Conservation (phyloP, 1,140 invertebrate genomes). For the Pogonognathellus flavescens region DNA sequence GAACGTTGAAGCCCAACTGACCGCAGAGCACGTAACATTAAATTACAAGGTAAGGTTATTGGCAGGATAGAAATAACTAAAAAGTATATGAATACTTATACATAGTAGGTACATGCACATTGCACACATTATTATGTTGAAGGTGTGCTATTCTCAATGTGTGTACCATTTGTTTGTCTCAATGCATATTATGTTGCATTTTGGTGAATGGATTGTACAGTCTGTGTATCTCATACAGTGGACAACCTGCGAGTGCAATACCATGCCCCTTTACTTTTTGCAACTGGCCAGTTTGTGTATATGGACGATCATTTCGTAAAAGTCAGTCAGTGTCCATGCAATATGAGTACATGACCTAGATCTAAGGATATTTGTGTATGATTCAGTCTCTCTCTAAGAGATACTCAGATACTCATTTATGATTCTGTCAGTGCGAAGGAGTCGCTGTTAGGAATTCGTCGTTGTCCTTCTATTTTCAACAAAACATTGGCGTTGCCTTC, state of each 20-base stretch:
- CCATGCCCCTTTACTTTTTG: conserved; percentile 38
- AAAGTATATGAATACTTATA: no score
- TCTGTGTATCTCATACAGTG: no score
- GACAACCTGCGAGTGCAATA: no score
- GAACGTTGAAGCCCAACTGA: conserved; percentile 27
- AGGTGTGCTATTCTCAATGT: background rate
- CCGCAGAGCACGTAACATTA: conserved; percentile 20
- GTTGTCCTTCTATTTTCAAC: conserved; percentile 31
- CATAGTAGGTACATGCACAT: background rate
- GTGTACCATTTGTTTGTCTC: background rate
- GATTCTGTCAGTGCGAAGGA: background rate
- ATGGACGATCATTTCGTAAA: background rate
- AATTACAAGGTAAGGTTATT: background rate
- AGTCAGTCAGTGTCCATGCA: background rate
- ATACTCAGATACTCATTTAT: background rate
- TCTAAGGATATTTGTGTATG: conserved; percentile 25
- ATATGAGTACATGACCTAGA: conserved; percentile 23
- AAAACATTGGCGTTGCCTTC: conserved; percentile 33
- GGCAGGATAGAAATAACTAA: no score
- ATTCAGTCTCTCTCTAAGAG: background rate
- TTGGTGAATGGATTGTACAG: no score
- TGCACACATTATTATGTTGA: background rate
- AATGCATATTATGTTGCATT: background rate
- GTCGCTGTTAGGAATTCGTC: conserved; percentile 21
- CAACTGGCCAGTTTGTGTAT: background rate